These are phyloP conservation scores for Pachymerium ferrugineum DNA, from an alignment of 2,888 invertebrate species.

Conservation along the genomic window DNA sequence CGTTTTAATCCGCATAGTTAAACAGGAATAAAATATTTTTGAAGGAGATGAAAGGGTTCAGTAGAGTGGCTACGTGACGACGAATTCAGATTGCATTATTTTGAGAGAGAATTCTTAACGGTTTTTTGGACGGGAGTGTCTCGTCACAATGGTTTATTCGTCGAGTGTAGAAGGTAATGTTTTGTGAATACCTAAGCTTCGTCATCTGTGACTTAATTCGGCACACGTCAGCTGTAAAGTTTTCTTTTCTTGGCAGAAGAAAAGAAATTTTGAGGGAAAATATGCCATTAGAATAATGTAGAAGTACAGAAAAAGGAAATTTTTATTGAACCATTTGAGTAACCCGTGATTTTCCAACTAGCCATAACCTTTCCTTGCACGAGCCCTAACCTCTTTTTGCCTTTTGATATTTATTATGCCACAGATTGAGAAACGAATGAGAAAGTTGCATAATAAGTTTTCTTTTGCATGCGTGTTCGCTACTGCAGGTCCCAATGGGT, in stretches of 20 bases:
- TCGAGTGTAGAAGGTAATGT: constrained; percentile 22
- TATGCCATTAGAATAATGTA: constrained; percentile 9
- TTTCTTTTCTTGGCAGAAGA: not conserved
- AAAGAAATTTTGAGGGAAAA: not conserved
- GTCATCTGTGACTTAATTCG: constrained; percentile 22
- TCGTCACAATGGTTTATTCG: not conserved
- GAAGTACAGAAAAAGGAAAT: not conserved
- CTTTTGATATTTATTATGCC: not conserved
- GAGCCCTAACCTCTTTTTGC: not conserved
- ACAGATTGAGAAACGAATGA: not conserved
- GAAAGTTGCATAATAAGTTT: constrained; percentile 15
- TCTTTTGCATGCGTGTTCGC: constrained; percentile 26
- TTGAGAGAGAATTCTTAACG: not conserved
- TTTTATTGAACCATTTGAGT: constrained; percentile 17
- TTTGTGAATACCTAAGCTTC: constrained; percentile 6
- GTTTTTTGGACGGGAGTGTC: not conserved
- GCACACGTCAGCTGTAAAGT: constrained; percentile 23
- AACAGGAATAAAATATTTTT: not conserved
- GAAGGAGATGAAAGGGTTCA: constrained; percentile 5
- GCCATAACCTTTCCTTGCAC: not conserved
- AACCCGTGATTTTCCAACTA: not conserved
- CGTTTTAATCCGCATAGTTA: constrained; percentile 14
- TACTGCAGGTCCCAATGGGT: constrained; percentile 80
- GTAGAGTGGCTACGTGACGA: constrained; percentile 4
- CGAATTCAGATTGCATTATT: constrained; percentile 8